Percentiles rank a stretch among this genome's conserved stretches.
These are phyloP conservation scores for Rhizomys pruinosus DNA, from an alignment of 2,113 vertebrate species.

Conservation along the genomic window DNA sequence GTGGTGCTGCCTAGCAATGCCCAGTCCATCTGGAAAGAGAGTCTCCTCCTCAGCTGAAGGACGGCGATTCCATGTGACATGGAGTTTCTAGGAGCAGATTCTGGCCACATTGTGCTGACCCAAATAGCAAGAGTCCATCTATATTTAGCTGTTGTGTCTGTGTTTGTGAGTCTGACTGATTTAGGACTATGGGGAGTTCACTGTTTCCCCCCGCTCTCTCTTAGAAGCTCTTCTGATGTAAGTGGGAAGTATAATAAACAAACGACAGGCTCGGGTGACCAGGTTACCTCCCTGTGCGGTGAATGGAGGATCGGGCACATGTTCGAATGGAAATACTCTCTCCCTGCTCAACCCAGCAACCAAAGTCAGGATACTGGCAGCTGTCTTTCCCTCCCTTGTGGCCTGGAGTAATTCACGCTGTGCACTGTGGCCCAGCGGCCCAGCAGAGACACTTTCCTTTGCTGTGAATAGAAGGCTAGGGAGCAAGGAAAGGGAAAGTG, in stretches of 20 bases:
- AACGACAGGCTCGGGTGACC: not conserved
- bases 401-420: not conserved
- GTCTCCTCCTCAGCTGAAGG: not conserved
- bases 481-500: not conserved
- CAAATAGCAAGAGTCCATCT: not conserved
- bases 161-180: slow-evolving; percentile 7
- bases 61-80: not conserved
- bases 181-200: slow-evolving; percentile 2
- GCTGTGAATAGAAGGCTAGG: not conserved
- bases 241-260: not conserved
- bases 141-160: slow-evolving; percentile 4
- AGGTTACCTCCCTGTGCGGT: not conserved
- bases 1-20: not conserved
- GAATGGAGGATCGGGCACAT: not conserved
- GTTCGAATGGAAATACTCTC: slow-evolving; percentile 40
- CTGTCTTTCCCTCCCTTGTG: not conserved
- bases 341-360: not conserved
- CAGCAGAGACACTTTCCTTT: slow-evolving; percentile 39
- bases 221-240: slow-evolving; percentile 51
- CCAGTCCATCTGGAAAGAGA: not conserved
- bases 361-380: not conserved
- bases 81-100: not conserved
- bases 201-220: not conserved
- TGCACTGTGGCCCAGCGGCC: not conserved
- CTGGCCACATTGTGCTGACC: not conserved